Base-by-base conservation (phyloP, 2,113 vertebrate genomes). In the Pagrus major region DNA sequence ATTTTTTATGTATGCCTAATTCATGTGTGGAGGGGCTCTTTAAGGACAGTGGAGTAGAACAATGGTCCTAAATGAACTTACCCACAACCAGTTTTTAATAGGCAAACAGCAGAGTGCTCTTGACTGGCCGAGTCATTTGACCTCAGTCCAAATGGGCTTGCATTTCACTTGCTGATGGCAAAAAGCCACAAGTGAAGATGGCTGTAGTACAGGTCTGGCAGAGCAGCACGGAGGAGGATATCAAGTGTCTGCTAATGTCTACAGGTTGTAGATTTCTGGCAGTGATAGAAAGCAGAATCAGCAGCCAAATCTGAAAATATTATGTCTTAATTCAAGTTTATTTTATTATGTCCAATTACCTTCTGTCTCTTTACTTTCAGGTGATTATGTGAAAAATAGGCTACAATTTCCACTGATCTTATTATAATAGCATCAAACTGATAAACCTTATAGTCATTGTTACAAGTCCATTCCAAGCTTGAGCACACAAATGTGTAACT, bases 41-140 rank as follows among this genome's bases (percentile, higher is more conserved):
- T 63, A 42, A 68, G 33, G 25, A 49, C 27, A 61, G 25, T 21
- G 18, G 9, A 64, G 20, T 52, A 55, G 5, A 64, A 65, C 56
- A 73, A 51, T 70, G 18, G 16, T 29, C n/a, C 23, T 54, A 49
- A 68, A 76, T 68, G 27, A 72, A 67, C 54, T 56, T 27, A 42
- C 29, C 16, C 15, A 54, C 31, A 23, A 52, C 23, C 9, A 39
- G 55, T 64, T 21, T 56, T 76, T 71, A 54, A 61, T 56, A n/a
- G 7, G 4, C 9, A 76, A 63, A 49, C 51, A 25, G 41, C 8
- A 7, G 61, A 56, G 49, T 33, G 55, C 37, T 59, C 21, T 69
- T 52, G 27, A 74, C 59, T 64, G 60, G 71, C 56, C 59, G 80
- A 68, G 61, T 78, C n/a, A 39, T 71, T 71, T 76, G 71, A 79